Base-by-base conservation (phyloP, 2,797 vertebrate genomes). In the Enteromius mattozi region DNA sequence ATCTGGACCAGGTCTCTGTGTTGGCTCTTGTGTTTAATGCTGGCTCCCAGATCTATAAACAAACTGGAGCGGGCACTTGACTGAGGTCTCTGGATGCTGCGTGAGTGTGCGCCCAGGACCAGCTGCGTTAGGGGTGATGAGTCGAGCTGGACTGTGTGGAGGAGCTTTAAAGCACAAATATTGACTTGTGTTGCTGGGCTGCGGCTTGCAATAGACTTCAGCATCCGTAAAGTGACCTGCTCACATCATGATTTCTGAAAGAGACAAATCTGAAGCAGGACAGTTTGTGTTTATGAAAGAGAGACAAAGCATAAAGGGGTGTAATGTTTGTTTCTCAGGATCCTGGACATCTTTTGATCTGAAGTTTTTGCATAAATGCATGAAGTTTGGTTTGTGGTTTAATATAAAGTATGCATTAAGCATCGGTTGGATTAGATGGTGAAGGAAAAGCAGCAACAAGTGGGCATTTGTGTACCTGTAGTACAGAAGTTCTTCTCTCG, bases 111-210 rank as follows among this genome's bases (percentile, higher is more conserved):
- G 45, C 51, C 21, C 9, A 27, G 61, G n/a, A 13, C 74, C 24
- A 49, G 14, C 74, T 83, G 71, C 14, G 14, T 56, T 27, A 56
- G 19, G 30, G 19, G 35, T 56, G 33, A 77, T 54, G 59, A 79
- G 40, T 79, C 59, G 40, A 79, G 77, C 77, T 66, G 59, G 42
- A 49, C 63, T 51, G 59, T 2, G 30, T 69, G 6, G 40, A 65
- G 61, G 42, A 79, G 59, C 54, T 77, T 77, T 61, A 77, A 66
- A 69, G 66, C 30, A 66, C 30, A 78, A 42, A 69, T 69, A 78
- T 84, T 84, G 82, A 59, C 66, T 78, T 66, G n/a, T 78, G 81
- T 77, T 77, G 72, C 81, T 66, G 40, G 59, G 71, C 42, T 65
- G 59, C 81, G n/a, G 63, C n/a, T 68, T 56, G 6, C 51, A 49